Percentiles rank a stretch among this genome's conserved stretches.
These are phyloP conservation scores for Bucorvus abyssinicus DNA, from an alignment of 2,797 vertebrate genomes.

Conservation along the genomic window DNA sequence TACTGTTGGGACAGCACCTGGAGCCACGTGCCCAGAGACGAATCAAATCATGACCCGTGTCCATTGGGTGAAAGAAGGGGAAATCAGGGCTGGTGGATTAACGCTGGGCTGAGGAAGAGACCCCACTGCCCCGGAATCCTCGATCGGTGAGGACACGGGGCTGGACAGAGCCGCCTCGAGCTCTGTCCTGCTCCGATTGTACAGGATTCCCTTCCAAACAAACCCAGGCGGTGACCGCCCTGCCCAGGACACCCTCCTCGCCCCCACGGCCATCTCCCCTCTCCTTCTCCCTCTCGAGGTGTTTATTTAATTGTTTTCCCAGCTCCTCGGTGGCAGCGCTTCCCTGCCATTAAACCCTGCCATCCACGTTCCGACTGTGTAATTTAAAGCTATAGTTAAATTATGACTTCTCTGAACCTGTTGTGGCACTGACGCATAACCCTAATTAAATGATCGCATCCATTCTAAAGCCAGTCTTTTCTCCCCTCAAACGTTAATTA, in stretches of 20 bases:
- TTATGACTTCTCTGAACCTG: slow-evolving; percentile 87
- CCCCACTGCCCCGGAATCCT: neutral
- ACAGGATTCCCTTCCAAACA: neutral
- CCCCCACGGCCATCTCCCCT: neutral
- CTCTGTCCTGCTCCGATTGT: neutral
- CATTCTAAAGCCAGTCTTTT: slow-evolving; percentile 86
- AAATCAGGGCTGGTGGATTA: neutral
- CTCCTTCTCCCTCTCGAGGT: slow-evolving; percentile 33
- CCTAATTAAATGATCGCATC: slow-evolving; percentile 94
- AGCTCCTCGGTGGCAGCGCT: slow-evolving; percentile 56
- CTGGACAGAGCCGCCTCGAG: fast-evolving
- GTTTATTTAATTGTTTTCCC: slow-evolving; percentile 81
- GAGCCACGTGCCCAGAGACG: neutral
- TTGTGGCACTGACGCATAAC: slow-evolving; percentile 90
- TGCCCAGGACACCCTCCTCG: neutral
- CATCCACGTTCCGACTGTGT: slow-evolving; percentile 79
- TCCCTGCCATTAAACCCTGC: slow-evolving; percentile 77
- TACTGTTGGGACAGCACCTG: neutral
- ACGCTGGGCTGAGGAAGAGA: neutral
- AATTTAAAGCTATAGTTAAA: slow-evolving; percentile 90
- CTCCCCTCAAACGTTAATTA: slow-evolving; percentile 90
- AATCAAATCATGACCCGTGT: fast-evolving
- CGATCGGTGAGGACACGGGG: fast-evolving
- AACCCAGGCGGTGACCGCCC: neutral
- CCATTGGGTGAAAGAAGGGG: neutral